A percentile compares a stretch with the other conserved stretches of the same genome.
These are phyloP conservation scores for Ceratina japonica DNA, from an alignment of 1,140 invertebrate species.

Conservation along the genomic window DNA sequence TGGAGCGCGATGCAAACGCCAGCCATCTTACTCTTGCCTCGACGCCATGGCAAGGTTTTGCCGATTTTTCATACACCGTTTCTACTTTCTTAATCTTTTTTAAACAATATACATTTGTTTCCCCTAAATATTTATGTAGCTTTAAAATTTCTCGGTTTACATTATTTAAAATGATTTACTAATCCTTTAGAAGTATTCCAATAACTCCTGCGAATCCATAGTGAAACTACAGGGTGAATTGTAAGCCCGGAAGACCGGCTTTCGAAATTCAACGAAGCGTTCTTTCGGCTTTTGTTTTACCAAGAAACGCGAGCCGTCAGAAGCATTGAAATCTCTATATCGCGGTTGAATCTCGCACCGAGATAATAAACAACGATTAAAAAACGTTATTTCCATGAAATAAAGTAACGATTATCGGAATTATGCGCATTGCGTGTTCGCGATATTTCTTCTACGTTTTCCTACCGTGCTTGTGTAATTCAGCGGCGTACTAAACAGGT, in stretches of 20 bases:
- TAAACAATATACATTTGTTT: neutral
- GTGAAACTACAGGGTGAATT: no score
- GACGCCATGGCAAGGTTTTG: slow-evolving; percentile 51
- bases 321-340: slow-evolving; percentile 38
- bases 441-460: slow-evolving; percentile 12
- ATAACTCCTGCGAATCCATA: no score
- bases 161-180: no score
- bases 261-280: slow-evolving; percentile 2
- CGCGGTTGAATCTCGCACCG: neutral
- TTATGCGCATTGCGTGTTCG: slow-evolving; percentile 43
- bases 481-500: slow-evolving; percentile 11
- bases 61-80: slow-evolving; percentile 37
- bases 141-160: neutral
- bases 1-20: slow-evolving; percentile 53
- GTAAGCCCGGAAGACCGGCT: neutral
- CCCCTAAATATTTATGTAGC: no score
- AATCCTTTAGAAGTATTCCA: no score
- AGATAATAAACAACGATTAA: slow-evolving; percentile 37
- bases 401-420: slow-evolving; percentile 40
- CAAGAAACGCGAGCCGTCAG: neutral
- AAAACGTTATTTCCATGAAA: slow-evolving; percentile 24
- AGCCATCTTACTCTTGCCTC: slow-evolving; percentile 53
- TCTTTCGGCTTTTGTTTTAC: neutral
- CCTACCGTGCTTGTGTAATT: slow-evolving; percentile 32
- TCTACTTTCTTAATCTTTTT: neutral